Percentiles rank a stretch among this genome's conserved stretches.
Conservation (phyloP, 2,797 vertebrate genomes). For the Acridotheres tristis region DNA sequence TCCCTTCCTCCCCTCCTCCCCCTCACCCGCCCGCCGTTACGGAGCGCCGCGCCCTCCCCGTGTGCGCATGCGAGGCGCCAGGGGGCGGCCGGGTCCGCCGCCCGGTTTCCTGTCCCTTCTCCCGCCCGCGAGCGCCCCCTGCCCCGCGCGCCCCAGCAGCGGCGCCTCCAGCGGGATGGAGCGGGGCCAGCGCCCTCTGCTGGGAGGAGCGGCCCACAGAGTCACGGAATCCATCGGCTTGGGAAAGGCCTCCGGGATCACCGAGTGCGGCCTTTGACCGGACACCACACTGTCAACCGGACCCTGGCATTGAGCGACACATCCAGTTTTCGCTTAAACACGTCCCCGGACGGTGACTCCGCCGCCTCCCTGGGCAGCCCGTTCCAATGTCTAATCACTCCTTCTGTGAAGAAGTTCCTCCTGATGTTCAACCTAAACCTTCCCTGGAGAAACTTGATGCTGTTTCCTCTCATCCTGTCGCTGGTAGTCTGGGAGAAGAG, state of each 20-base stretch:
- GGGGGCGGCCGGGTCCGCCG: neutral
- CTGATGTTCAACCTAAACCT: neutral
- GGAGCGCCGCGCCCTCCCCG: neutral
- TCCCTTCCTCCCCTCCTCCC: neutral
- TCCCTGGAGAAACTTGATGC: neutral
- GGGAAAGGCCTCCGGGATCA: accelerated
- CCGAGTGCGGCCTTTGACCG: accelerated
- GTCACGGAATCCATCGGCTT: accelerated
- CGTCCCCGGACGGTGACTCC: neutral
- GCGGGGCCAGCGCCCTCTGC: neutral
- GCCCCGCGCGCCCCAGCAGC: neutral
- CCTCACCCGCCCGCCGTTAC: neutral
- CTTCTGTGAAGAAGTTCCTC: neutral
- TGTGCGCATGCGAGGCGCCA: neutral
- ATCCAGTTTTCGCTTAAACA: neutral
- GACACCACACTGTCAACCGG: accelerated
- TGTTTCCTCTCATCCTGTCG: neutral
- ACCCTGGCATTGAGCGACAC: neutral
- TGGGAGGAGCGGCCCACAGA: neutral
- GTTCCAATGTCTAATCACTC: neutral
- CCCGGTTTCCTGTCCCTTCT: neutral
- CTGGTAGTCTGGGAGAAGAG: neutral
- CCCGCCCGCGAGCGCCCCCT: neutral
- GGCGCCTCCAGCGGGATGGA: neutral
- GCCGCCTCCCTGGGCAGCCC: neutral